Conservation (phyloP, 2,888 invertebrate species). For the Syrista parreyssii region DNA sequence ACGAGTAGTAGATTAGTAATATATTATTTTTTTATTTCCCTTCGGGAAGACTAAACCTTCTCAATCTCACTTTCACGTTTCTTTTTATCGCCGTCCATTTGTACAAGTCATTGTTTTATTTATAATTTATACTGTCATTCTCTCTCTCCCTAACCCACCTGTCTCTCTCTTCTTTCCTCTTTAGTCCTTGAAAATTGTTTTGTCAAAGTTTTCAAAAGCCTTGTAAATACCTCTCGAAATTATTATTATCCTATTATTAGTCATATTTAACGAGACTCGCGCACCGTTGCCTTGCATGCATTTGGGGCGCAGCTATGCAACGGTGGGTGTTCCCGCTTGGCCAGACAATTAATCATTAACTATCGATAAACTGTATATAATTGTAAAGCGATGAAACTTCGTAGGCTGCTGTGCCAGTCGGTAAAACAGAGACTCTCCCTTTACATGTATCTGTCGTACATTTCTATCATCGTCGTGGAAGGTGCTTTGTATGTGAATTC, state of each 20-base stretch:
- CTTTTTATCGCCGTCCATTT: neutral
- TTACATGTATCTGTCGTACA: neutral
- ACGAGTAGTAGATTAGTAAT: neutral
- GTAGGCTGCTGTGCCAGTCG: neutral
- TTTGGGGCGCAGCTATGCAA: neutral
- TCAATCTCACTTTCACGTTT: neutral
- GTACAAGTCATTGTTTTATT: neutral
- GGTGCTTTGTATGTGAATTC: neutral
- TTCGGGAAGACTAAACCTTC: neutral
- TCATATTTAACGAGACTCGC: neutral
- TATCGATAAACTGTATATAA: neutral
- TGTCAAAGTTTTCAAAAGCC: neutral
- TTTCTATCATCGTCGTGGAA: neutral
- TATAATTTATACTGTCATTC: neutral
- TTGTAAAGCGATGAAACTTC: neutral
- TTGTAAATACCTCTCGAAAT: neutral
- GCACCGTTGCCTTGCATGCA: neutral
- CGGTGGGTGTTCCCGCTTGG: neutral
- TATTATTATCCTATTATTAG: neutral
- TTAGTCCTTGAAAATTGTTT: neutral
- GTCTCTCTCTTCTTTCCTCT: neutral
- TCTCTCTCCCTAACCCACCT: neutral
- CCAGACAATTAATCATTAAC: neutral
- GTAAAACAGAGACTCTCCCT: neutral
- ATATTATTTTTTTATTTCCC: neutral